Percentiles rank a stretch among this genome's conserved stretches.
Evolutionary conservation across 2,888 invertebrate genomes (phyloP).

Genomic region (Heteromyza rotundicornis): DNA sequence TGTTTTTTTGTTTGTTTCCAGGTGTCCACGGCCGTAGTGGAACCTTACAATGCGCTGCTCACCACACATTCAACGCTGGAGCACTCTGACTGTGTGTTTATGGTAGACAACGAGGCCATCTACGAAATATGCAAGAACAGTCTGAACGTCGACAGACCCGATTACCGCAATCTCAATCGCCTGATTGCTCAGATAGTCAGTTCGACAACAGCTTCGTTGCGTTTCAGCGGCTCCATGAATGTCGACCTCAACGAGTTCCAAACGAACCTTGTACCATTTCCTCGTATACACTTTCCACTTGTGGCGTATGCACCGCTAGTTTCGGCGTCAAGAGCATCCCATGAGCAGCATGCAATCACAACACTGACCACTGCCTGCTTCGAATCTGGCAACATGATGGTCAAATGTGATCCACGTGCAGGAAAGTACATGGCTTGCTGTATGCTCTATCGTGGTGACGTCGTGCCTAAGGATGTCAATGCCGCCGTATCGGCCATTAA

Average conservation of each 20-base stretch:
- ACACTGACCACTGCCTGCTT: constrained; percentile 89
- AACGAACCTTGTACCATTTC: constrained; percentile 90
- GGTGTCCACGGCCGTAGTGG: constrained; percentile 92
- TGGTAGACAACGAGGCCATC: constrained; percentile 96
- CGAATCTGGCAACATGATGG: constrained; percentile 87
- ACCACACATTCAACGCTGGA: constrained; percentile 89
- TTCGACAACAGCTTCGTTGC: constrained; percentile 85
- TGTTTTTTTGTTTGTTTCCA: too few relatives aligned
- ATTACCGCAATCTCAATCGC: constrained; percentile 74
- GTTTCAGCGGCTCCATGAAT: constrained; percentile 88
- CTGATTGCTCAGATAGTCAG: constrained; percentile 79
- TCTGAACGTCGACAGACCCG: constrained; percentile 76
- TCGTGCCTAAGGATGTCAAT: constrained; percentile 88
- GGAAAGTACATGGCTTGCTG: constrained; percentile 93
- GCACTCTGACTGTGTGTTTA: constrained; percentile 90
- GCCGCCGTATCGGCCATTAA: constrained; percentile 81
- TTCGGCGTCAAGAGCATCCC: constrained; percentile 49
- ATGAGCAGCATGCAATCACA: constrained; percentile 63
- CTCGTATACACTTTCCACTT: constrained; percentile 76
- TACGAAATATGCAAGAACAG: constrained; percentile 89
- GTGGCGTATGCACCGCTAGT: constrained; percentile 58
- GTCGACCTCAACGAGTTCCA: constrained; percentile 91
- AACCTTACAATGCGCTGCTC: constrained; percentile 90
- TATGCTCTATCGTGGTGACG: constrained; percentile 86
- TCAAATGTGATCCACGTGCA: constrained; percentile 82